Percentiles rank a stretch among this genome's conserved stretches.
These are phyloP conservation scores for Alauda arvensis DNA, from an alignment of 2,797 vertebrate genomes.

Conservation along the genomic window DNA sequence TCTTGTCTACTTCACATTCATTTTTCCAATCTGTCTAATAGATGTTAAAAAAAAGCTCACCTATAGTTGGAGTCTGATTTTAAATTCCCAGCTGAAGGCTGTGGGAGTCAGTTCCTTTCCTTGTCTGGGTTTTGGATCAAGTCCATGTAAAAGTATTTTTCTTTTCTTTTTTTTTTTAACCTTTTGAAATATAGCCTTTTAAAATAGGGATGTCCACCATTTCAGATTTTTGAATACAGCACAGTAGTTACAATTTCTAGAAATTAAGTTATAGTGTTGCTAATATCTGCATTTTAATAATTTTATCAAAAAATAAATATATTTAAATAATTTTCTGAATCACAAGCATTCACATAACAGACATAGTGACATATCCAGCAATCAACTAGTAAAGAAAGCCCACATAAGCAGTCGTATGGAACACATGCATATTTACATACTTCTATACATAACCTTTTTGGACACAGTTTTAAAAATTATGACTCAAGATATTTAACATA, in stretches of 20 bases:
- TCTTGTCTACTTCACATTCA: not conserved
- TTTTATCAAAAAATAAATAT: not conserved
- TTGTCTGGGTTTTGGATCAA: not conserved
- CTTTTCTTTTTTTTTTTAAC: fast-evolving
- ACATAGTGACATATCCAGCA: not conserved
- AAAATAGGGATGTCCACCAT: not conserved
- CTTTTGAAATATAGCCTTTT: not conserved
- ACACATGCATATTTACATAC: not conserved
- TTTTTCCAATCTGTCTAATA: not conserved
- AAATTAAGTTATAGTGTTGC: not conserved
- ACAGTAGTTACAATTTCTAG: not conserved
- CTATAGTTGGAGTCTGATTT: not conserved
- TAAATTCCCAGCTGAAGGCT: not conserved
- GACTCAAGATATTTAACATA: not conserved
- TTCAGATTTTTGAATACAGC: not conserved
- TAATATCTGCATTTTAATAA: not conserved
- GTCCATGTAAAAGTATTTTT: not conserved
- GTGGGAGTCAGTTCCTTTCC: not conserved
- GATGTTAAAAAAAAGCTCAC: not conserved
- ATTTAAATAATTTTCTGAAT: not conserved
- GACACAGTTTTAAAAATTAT: not conserved
- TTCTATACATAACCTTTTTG: not conserved
- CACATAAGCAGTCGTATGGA: not conserved
- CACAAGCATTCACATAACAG: not conserved
- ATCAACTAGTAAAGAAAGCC: not conserved